Base-by-base conservation (phyloP, 2,888 invertebrate genomes). In the Euplexia lucipara region DNA sequence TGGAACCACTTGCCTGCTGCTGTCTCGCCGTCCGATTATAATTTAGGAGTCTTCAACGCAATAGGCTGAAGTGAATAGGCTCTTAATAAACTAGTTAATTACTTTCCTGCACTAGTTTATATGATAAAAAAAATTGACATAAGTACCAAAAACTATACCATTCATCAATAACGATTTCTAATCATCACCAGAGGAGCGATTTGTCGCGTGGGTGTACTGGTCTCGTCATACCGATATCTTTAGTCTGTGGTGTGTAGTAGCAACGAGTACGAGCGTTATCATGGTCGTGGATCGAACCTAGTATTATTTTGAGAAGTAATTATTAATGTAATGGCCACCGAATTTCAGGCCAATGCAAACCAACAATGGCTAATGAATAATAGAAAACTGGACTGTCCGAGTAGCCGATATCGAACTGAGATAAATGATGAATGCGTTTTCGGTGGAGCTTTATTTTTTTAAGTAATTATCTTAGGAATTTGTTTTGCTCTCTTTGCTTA, bases 281-380 rank as follows among this genome's bases (percentile, higher is more conserved):
- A n/a, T 7, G 79, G 86, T 95, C 95, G 95, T 95, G 95, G 85
- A 95, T 95, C 95, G 73, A 81, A 90, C 86, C 91, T 91, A 91
- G 93, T 86, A 94, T 94, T 95, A 95, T 95, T 94, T 94, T 94
- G 95, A 94, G 93, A 94, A 94, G 95, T 95, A 95, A 95, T 95
- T 95, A 95, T 94, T 94, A 94, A 94, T 93, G 91, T 94, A 86
- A 86, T 89, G 87, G 92, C 92, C 92, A 93, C 94, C 93, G 95
- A 94, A 95, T 93, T 94, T 94, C 92, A 90, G 93, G 90, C 89
- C 90, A 90, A 85, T 86, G 89, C 89, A 83, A 88, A 86, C 89
- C 85, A 88, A 92, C 91, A 91, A 90, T 92, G 84, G 86, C 81
- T 93, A 94, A 94, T 94, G 94, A 94, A 94, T 92, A 92, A 91